Percentiles rank a stretch among this genome's conserved stretches.
These are phyloP conservation scores for Eubasilissa regina DNA, from an alignment of 1,140 invertebrate species.

Conservation along the genomic window DNA sequence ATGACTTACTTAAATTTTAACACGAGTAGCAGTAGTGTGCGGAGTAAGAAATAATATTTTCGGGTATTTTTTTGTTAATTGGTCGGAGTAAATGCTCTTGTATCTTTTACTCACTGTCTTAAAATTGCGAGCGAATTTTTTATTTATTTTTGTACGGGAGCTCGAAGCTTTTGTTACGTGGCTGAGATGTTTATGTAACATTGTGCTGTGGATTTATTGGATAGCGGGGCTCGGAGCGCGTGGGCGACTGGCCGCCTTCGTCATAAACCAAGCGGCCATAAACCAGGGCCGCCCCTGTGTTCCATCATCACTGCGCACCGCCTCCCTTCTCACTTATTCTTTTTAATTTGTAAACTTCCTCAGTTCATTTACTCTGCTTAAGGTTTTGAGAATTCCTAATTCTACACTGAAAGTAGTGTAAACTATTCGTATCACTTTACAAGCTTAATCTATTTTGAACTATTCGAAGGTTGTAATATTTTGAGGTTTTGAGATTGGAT, in stretches of 20 bases:
- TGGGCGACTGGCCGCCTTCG: conserved; percentile 30
- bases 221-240: conserved; percentile 14
- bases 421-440: no score
- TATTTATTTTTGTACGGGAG: conserved; percentile 2
- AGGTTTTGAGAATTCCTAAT: background rate
- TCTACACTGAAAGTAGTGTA: background rate
- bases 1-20: conserved; percentile 10
- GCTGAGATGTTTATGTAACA: conserved; percentile 46
- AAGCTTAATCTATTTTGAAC: no score
- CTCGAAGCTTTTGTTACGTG: conserved; percentile 39
- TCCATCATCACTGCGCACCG: conserved; percentile 5
- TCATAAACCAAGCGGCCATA: conserved; percentile 26
- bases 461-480: no score
- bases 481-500: no score
- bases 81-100: background rate
- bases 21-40: background rate
- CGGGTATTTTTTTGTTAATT: background rate
- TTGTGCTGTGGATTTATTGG: conserved; percentile 29
- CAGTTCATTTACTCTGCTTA: background rate
- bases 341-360: conserved; percentile 33
- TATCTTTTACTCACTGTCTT: background rate
- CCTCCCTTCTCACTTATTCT: conserved; percentile 7
- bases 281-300: conserved; percentile 20
- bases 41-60: background rate
- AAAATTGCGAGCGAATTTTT: background rate